A percentile compares a stretch with the other conserved stretches of the same genome.
These are phyloP conservation scores for Leucophora obtusa DNA, from an alignment of 2,888 invertebrate species.

Conservation along the genomic window DNA sequence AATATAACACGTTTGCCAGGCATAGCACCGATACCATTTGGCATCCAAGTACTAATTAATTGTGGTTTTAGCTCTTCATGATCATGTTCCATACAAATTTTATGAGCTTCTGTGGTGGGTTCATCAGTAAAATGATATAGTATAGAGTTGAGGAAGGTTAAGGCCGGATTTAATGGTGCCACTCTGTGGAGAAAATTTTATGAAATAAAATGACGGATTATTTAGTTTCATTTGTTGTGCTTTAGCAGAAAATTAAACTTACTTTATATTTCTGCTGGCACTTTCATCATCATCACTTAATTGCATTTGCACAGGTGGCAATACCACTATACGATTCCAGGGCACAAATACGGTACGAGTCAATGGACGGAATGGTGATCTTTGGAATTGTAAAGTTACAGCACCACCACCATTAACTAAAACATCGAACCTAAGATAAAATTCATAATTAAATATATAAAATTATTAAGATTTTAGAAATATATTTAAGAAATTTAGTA, in stretches of 20 bases:
- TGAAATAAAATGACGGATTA: too few species aligned
- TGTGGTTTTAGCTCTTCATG: constrained; percentile 91
- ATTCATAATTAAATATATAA: too few species aligned
- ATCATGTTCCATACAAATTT: constrained; percentile 90
- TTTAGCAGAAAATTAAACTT: constrained; percentile 61
- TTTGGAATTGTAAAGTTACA: constrained; percentile 96
- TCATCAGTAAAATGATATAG: constrained; percentile 78
- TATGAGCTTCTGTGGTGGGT: constrained; percentile 74
- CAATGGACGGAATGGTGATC: constrained; percentile 94
- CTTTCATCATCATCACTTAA: constrained; percentile 85
- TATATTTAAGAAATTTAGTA: too few species aligned
- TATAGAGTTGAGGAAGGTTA: constrained; percentile 78
- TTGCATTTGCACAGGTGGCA: constrained; percentile 93
- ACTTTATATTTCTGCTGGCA: constrained; percentile 77
- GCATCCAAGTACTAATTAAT: constrained; percentile 93
- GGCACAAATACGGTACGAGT: constrained; percentile 95
- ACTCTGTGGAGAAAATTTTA: constrained; percentile 68
- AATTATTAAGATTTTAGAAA: too few species aligned
- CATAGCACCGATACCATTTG: constrained; percentile 91
- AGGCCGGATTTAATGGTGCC: constrained; percentile 77
- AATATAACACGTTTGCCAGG: constrained; percentile 90
- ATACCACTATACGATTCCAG: constrained; percentile 97
- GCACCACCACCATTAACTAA: constrained; percentile 99
- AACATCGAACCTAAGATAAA: constrained; percentile 92
- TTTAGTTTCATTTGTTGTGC: not conserved